phyloP scores from a whole-genome alignment of 2,888 invertebrate species.

The Poecilobothrus nobilitatus region DNA sequence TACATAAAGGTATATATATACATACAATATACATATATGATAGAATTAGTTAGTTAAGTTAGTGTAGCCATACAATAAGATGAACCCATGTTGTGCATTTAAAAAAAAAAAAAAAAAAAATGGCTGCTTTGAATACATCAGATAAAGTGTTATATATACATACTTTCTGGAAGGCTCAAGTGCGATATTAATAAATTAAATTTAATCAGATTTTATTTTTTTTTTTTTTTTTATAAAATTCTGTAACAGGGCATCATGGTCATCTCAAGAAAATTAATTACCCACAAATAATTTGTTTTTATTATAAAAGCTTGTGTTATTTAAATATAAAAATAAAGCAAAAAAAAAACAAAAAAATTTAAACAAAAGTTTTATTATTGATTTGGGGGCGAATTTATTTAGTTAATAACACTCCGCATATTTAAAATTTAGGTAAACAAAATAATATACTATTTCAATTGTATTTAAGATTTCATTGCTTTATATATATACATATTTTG shows the following conservation, averaged over 20 bases:
- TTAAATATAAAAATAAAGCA: no score
- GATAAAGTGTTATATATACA: not conserved
- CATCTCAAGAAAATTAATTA: not conserved
- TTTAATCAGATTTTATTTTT: not conserved
- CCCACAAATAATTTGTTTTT: not conserved
- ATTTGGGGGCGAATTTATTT: no score
- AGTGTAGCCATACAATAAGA: not conserved
- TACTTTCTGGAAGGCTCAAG: not conserved
- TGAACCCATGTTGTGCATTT: not conserved
- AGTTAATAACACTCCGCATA: no score
- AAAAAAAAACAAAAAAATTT: no score
- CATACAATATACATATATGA: not conserved
- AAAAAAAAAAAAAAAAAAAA: not conserved
- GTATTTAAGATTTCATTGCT: no score
- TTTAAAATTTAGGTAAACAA: no score
- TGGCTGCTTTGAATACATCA: not conserved
- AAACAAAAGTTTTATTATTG: no score
- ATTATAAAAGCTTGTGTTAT: not conserved
- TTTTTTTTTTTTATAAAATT: not conserved
- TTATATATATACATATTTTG: no score
- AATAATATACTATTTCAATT: no score
- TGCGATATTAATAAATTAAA: slow-evolving; percentile 3
- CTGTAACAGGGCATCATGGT: not conserved
- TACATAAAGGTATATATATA: not conserved
- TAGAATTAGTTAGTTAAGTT: not conserved